A percentile compares a stretch with the other conserved stretches of the same genome.
Conservation (phyloP, 2,888 invertebrate species). For the Hermaeophaga mercurialis region DNA sequence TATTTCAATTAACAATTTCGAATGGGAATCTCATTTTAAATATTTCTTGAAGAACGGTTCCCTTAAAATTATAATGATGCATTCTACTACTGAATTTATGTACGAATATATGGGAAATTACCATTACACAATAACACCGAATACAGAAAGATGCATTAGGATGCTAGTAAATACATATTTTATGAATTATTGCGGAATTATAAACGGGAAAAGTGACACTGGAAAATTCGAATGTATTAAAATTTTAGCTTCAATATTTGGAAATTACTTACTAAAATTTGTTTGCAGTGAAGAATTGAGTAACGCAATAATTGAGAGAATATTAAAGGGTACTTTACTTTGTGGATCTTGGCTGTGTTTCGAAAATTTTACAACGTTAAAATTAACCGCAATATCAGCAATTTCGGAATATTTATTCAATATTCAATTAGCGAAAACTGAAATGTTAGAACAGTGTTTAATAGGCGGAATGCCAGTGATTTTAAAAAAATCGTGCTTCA, state of each 20-base stretch:
- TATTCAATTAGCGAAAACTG: conserved; percentile 73
- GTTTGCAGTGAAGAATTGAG: conserved; percentile 80
- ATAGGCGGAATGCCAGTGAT: conserved; percentile 72
- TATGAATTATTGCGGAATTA: conserved; percentile 77
- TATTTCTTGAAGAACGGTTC: conserved; percentile 73
- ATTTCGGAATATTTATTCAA: conserved; percentile 79
- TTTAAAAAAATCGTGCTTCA: conserved; percentile 74
- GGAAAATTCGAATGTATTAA: conserved; percentile 90
- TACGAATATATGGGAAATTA: conserved; percentile 84
- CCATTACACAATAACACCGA: conserved; percentile 70
- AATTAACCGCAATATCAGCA: conserved; percentile 77
- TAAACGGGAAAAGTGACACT: conserved; percentile 78
- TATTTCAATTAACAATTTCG: conserved; percentile 67
- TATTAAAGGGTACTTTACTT: conserved; percentile 77
- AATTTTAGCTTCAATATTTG: conserved; percentile 84
- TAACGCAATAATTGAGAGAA: conserved; percentile 60
- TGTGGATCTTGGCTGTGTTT: conserved; percentile 85
- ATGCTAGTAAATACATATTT: conserved; percentile 80
- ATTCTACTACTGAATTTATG: conserved; percentile 75
- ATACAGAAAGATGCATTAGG: conserved; percentile 77
- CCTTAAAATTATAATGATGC: conserved; percentile 71
- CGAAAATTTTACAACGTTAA: conserved; percentile 81
- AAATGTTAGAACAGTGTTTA: conserved; percentile 64
- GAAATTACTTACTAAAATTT: conserved; percentile 64
- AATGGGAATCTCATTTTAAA: conserved; percentile 78